Evolutionary conservation across 35 echinoderm and acorn worm genomes (phyloP), one percentile per base, ranked within the genome.

Genomic region (Apostichopus japonicus): DNA sequence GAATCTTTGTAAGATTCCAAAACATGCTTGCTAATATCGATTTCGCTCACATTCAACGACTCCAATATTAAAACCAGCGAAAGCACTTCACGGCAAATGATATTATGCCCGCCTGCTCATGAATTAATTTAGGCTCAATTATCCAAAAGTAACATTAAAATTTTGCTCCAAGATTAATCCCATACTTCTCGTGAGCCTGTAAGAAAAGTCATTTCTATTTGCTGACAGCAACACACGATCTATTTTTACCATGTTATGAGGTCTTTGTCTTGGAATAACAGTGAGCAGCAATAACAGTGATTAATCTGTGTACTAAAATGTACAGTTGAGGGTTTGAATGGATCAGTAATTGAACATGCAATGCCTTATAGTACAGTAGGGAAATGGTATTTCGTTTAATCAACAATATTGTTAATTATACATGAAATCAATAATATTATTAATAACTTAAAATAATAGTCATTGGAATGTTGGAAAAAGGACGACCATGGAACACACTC

Each of bases 81-180:
- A 75, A 23, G 16, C 71, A 19, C 71, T n/a, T 75, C 71, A n/a
- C 6, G 22, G 17, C 17, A 75, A 67, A 75, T 75, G 11, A 75
- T 75, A 75, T 19, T 19, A 19, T 21, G 71, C 16, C 71, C 71
- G 71, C 71, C 71, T 75, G 71, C 71, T 75, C 71, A 75, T 75
- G 71, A 75, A 75, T 75, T 75, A 75, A 75, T 75, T 75, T 75
- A 75, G 71, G 71, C 7, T 75, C 71, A 75, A 75, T 75, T 75
- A 75, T 75, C 14, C 17, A 75, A 75, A n/a, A 75, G 22, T 0
- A 7, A n/a, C 16, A 21, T 19, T 75, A 21, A 75, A 75, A 75
- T 21, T 75, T 75, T 75, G 71, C 71, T 75, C 21, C 3, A n/a
- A 75, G 22, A 75, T 75, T 75, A 75, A 75, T 75, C 16, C 16